Percentiles rank a stretch among this genome's conserved stretches.
Conservation (phyloP, 2,888 invertebrate species). For the Agrotis segetum region DNA sequence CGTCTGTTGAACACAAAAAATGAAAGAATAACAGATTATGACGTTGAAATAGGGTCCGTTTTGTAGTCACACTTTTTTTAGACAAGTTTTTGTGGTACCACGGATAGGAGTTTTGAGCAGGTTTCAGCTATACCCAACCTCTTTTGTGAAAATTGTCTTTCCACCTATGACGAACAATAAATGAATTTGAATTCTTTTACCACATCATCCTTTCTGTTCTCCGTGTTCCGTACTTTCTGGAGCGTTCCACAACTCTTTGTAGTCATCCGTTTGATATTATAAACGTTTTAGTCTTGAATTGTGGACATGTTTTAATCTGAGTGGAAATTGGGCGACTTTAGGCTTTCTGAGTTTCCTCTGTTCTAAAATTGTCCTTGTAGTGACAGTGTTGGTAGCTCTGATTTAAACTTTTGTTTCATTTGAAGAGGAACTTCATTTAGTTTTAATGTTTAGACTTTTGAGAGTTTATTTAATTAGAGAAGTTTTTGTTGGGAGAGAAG, state of each 20-base stretch:
- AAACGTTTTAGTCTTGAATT: conserved; percentile 67
- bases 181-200: background rate
- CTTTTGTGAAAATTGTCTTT: too few relatives aligned
- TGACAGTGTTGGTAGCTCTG: conserved; percentile 21
- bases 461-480: background rate
- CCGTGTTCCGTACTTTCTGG: conserved; percentile 47
- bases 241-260: conserved; percentile 71
- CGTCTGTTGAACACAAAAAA: too few relatives aligned
- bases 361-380: conserved; percentile 25
- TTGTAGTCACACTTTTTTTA: too few relatives aligned
- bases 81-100: too few relatives aligned
- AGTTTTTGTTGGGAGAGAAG: background rate
- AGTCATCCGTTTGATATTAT: conserved; percentile 77
- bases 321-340: conserved; percentile 47
- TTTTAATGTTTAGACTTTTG: conserved; percentile 5
- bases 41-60: too few relatives aligned
- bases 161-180: too few relatives aligned
- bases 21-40: too few relatives aligned
- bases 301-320: conserved; percentile 58
- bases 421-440: conserved; percentile 9
- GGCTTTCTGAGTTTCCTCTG: conserved; percentile 34
- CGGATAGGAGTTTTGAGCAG: too few relatives aligned
- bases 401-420: conserved; percentile 37
- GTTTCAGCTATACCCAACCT: too few relatives aligned
- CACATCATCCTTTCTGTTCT: conserved; percentile 17